A percentile compares a stretch with the other conserved stretches of the same genome.
These are phyloP conservation scores for Arnoldichthys spilopterus DNA, from an alignment of 2,797 vertebrate genomes.

Conservation along the genomic window DNA sequence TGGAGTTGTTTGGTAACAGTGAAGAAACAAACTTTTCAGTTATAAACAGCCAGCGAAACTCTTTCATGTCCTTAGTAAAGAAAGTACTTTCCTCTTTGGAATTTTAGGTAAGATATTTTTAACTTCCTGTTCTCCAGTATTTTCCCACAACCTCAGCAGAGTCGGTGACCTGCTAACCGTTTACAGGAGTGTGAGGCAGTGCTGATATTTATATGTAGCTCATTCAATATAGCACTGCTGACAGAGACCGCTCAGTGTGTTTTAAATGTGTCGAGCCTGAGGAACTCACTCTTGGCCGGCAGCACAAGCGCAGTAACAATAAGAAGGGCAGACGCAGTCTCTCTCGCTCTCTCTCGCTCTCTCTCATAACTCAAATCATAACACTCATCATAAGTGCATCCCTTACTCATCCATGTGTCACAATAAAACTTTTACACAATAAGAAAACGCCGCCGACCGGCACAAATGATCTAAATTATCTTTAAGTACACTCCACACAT, in stretches of 20 bases:
- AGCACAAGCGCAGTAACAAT: constrained; percentile 24
- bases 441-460: background rate
- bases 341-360: background rate
- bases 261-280: constrained; percentile 30
- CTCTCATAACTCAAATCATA: background rate
- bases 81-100: no score
- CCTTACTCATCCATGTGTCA: background rate
- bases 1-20: no score
- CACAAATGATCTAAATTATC: no score
- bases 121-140: no score
- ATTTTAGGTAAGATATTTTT: no score
- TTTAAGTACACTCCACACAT: no score
- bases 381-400: background rate
- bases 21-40: no score
- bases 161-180: background rate
- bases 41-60: no score
- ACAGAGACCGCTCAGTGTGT: constrained; percentile 13
- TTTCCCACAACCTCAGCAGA: background rate
- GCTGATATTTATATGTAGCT: constrained; percentile 22
- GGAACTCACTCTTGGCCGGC: background rate
- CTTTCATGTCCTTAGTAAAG: no score
- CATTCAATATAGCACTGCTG: background rate
- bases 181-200: background rate
- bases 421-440: background rate
- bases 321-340: background rate